Base-by-base conservation (phyloP, 2,888 invertebrate genomes). In the Amphipoea lucens region DNA sequence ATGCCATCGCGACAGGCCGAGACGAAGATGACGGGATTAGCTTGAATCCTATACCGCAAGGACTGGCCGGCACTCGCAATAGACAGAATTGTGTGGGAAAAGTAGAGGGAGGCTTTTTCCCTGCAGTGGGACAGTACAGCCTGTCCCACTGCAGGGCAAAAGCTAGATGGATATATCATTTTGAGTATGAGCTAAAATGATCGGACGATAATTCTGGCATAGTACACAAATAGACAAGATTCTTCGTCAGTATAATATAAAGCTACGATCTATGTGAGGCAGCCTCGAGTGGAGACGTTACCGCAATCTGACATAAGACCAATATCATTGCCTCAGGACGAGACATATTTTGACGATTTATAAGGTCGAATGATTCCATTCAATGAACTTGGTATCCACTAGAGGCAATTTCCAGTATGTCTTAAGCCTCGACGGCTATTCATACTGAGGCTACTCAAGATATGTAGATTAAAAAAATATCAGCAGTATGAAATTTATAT, bases 81-180 rank as follows among this genome's bases (percentile, higher is more conserved):
- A 11, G 11, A 57, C 9, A 57, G 3, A 23, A 57, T n/a, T 57
- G 23, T 57, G 23, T 9, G 23, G 23, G 9, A 23, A 23, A 23
- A 7, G 23, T 3, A 57, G 23, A 9, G 23, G 11, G 23, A 23
- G 23, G 9, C 57, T 9, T 57, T 57, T 23, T 3, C 57, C 23
- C 57, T n/a, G 23, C 4, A 57, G 4, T 57, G 11, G 23, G 23
- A 57, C 57, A n/a, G 1, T 11, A 57, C 11, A n/a, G 4, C 11
- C 23, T 57, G 48, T 48, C 48, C 11, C 48, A 48, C 4, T 4
- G 48, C 48, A 48, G 48, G 12, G 48, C 48, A 48, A 12, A 48
- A 11, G 57, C 3, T 23, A 57, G 57, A 57, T 23, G 7, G 51
- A 77, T n/a, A 72, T n/a, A 65, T 69, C 68, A 82, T 69, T 14